These are phyloP conservation scores for Urechis unicinctus DNA, from an alignment of 2,888 invertebrate species.

Conservation along the genomic window DNA sequence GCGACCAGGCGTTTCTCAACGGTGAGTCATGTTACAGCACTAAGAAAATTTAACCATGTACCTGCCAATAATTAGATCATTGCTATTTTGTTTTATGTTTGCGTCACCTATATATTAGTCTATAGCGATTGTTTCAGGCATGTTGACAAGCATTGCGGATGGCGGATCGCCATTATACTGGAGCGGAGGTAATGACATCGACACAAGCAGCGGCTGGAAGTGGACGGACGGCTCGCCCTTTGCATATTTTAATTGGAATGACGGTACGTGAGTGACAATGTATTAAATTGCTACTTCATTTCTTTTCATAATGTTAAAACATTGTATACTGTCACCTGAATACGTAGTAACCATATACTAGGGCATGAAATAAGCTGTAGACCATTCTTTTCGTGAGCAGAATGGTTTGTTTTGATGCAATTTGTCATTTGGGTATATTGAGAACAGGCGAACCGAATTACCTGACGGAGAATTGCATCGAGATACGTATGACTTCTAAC, in stretches of 20 bases:
- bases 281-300: no score
- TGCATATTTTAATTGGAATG: conserved; percentile 33
- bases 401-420: no score
- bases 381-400: no score
- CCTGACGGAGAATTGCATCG: conserved; percentile 11
- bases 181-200: conserved; percentile 34
- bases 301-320: neutral
- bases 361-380: no score
- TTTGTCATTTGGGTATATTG: no score
- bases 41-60: no score
- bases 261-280: conserved; percentile 22
- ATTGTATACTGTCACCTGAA: no score
- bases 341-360: no score
- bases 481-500: neutral
- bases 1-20: neutral
- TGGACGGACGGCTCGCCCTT: conserved; percentile 35
- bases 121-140: no score
- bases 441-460: conserved; percentile 25
- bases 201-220: conserved; percentile 28
- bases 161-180: conserved; percentile 18
- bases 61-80: no score
- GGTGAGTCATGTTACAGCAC: neutral
- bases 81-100: no score
- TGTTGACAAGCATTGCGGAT: neutral
- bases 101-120: no score